Evolutionary conservation across 2,797 vertebrate genomes (phyloP).

Genomic region (Yasuhikotakia modesta): DNA sequence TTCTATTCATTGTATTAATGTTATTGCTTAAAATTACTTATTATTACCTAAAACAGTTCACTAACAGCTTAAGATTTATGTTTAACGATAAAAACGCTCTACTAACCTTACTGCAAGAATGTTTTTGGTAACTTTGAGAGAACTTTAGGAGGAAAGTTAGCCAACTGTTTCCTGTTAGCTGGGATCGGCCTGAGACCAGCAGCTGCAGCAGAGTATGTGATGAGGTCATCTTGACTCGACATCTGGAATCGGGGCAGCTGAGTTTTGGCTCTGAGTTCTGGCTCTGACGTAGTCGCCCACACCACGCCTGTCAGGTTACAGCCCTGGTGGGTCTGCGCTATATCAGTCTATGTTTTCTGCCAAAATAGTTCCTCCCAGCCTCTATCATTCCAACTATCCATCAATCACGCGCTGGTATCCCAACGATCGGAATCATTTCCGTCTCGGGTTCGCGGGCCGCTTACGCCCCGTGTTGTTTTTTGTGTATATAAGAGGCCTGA

Average conservation of each 20-base stretch:
- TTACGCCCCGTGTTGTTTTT: constrained; percentile 42
- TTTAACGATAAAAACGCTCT: too few relatives aligned
- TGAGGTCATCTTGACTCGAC: constrained; percentile 45
- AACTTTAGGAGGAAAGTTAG: too few relatives aligned
- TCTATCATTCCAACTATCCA: constrained; percentile 48
- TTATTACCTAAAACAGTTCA: too few relatives aligned
- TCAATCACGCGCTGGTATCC: constrained; percentile 51
- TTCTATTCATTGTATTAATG: too few relatives aligned
- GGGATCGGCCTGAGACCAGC: constrained; percentile 10
- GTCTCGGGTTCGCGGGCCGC: constrained; percentile 48
- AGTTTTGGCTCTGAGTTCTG: constrained; percentile 29
- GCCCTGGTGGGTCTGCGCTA: constrained; percentile 10
- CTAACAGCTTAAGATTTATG: too few relatives aligned
- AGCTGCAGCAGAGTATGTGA: constrained; percentile 26
- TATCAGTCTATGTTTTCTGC: not conserved
- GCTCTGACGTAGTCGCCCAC: constrained; percentile 31
- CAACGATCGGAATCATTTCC: constrained; percentile 46
- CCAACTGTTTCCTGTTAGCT: too few relatives aligned
- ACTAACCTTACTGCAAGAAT: too few relatives aligned
- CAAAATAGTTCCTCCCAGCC: constrained; percentile 30
- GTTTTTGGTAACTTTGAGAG: too few relatives aligned
- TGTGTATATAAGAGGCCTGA: constrained; percentile 33
- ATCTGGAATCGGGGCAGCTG: constrained; percentile 42
- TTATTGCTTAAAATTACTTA: too few relatives aligned
- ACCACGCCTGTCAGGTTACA: constrained; percentile 1